Evolutionary conservation across 2,797 vertebrate species (phyloP).

Genomic region (Pantherophis alleghaniensis): DNA sequence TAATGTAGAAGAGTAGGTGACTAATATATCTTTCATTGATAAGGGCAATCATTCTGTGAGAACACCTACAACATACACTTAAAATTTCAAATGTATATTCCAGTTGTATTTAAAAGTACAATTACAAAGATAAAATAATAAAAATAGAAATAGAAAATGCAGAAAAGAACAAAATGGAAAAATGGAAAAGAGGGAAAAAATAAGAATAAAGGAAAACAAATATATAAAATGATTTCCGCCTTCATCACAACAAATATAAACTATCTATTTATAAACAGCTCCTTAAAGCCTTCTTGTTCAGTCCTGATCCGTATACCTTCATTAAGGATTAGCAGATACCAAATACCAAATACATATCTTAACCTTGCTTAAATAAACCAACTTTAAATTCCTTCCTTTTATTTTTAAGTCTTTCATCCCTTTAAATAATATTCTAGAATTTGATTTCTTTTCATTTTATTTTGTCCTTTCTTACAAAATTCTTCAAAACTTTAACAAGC

Average conservation of each 20-base stretch:
- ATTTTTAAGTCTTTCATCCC: background rate
- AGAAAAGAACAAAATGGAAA: background rate
- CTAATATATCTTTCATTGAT: background rate
- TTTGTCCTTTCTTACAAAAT: background rate
- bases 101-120: background rate
- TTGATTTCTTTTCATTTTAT: background rate
- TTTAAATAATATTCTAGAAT: background rate
- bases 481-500: background rate
- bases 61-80: background rate
- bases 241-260: background rate
- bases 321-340: background rate
- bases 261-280: background rate
- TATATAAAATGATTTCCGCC: background rate
- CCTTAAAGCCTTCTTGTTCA: background rate
- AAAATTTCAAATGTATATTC: background rate
- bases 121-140: background rate
- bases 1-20: background rate
- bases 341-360: background rate
- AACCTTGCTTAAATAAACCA: background rate
- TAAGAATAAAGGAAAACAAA: background rate
- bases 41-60: background rate
- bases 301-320: background rate
- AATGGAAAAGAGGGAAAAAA: background rate
- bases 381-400: background rate
- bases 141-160: background rate